Conservation (phyloP, 2,888 invertebrate species). For the Platypus cylindrus region DNA sequence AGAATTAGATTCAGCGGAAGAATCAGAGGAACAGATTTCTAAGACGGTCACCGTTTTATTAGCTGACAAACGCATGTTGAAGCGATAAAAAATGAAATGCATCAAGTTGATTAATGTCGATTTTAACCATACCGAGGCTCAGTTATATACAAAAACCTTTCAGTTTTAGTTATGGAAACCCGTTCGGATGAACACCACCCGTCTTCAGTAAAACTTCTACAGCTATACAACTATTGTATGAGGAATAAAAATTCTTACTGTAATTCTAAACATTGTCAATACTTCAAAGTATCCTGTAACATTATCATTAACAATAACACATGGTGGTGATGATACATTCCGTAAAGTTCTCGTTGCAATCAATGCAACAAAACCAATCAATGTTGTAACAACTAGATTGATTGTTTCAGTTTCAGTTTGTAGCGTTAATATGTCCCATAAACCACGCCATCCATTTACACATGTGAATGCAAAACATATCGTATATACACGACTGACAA, state of each 20-base stretch:
- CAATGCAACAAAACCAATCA: constrained; percentile 54
- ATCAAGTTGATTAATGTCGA: too few species aligned
- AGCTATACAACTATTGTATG: not conserved
- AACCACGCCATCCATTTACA: constrained; percentile 80
- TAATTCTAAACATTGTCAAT: constrained; percentile 69
- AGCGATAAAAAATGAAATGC: too few species aligned
- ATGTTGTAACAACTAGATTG: constrained; percentile 48
- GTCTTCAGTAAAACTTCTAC: too few species aligned
- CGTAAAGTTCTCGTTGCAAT: constrained; percentile 56
- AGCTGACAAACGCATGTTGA: too few species aligned
- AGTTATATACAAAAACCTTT: too few species aligned
- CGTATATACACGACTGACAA: constrained; percentile 62
- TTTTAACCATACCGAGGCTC: too few species aligned
- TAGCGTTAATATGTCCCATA: constrained; percentile 65
- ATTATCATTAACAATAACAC: constrained; percentile 61
- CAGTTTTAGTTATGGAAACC: too few species aligned
- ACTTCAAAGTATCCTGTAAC: constrained; percentile 71
- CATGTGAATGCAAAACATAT: constrained; percentile 64
- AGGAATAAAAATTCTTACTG: constrained; percentile 50
- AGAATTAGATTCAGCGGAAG: too few species aligned
- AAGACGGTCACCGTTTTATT: too few species aligned
- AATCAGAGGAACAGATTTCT: too few species aligned
- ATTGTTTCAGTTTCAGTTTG: constrained; percentile 47
- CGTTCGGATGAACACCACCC: too few species aligned
- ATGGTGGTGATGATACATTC: constrained; percentile 74